Conservation (phyloP, 2,797 vertebrate species). For the Holocentrus rufus region DNA sequence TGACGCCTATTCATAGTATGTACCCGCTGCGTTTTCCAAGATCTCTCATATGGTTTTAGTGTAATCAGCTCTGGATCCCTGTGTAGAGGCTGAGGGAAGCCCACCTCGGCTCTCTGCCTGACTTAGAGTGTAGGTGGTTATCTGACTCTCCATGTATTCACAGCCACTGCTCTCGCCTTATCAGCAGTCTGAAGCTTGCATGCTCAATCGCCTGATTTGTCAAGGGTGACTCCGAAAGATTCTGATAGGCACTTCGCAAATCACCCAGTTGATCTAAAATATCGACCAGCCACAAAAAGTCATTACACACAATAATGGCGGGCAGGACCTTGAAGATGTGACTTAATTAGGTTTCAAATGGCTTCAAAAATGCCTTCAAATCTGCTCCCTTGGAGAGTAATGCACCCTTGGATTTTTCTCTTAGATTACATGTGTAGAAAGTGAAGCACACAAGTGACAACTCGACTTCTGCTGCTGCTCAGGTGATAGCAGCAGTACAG, state of each 20-base stretch:
- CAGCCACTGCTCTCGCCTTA: constrained; percentile 75
- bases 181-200: constrained; percentile 82
- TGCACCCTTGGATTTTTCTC: constrained; percentile 55
- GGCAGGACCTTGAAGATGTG: constrained; percentile 84
- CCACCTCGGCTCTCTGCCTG: constrained; percentile 46
- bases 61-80: constrained; percentile 44
- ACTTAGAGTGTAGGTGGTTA: constrained; percentile 63
- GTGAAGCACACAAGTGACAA: constrained; percentile 40
- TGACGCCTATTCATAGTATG: constrained; percentile 25
- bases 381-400: constrained; percentile 68
- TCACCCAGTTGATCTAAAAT: constrained; percentile 89
- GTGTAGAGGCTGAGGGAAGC: constrained; percentile 41
- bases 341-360: constrained; percentile 87
- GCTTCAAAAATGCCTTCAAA: constrained; percentile 78
- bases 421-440: constrained; percentile 66
- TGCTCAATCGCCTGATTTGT: constrained; percentile 84
- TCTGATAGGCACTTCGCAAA: constrained; percentile 85
- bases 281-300: constrained; percentile 85
- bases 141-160: constrained; percentile 71
- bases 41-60: constrained; percentile 12
- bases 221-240: constrained; percentile 85
- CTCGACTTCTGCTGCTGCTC: constrained; percentile 3
- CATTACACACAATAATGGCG: constrained; percentile 87
- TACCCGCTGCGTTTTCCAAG: constrained; percentile 14
- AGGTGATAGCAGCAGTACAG: constrained; percentile 22